Evolutionary conservation across 2,113 vertebrate species (phyloP).

Genomic region (Nesospiza acunhae): DNA sequence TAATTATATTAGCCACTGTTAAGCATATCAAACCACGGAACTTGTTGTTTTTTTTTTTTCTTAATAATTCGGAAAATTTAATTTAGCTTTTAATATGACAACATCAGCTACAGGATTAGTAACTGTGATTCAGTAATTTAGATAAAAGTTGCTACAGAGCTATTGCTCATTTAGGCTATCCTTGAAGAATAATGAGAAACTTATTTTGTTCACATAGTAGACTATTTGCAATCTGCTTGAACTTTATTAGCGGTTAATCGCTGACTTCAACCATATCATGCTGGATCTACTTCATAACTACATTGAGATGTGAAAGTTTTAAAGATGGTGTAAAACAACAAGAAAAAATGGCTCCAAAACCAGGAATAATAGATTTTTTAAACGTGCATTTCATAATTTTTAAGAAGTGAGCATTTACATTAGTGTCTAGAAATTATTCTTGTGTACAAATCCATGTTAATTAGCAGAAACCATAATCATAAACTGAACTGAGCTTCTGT

Average conservation of each 20-base stretch:
- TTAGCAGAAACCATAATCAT: not conserved
- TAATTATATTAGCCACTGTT: conserved; percentile 46
- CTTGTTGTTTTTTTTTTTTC: not conserved
- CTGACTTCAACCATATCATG: not conserved
- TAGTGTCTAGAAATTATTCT: not conserved
- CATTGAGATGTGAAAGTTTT: not conserved
- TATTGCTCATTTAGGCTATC: not conserved
- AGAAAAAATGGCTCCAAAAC: not conserved
- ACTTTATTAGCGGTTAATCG: not conserved
- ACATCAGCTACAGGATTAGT: conserved; percentile 43
- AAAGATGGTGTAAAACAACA: not conserved
- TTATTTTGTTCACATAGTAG: not conserved
- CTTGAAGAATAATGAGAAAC: conserved; percentile 43
- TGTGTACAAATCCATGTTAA: not conserved
- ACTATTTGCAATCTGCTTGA: conserved; percentile 26
- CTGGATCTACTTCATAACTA: not conserved
- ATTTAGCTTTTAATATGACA: conserved; percentile 54
- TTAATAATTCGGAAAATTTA: conserved; percentile 56
- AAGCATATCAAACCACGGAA: conserved; percentile 24
- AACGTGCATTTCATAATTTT: not conserved
- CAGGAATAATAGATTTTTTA: not conserved
- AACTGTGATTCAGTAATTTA: conserved; percentile 21
- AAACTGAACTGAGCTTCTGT: not conserved
- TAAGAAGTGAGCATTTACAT: not conserved
- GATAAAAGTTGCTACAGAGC: not conserved